These are phyloP conservation scores for Agriotes lineatus DNA, from an alignment of 2,888 invertebrate genomes.

Conservation along the genomic window DNA sequence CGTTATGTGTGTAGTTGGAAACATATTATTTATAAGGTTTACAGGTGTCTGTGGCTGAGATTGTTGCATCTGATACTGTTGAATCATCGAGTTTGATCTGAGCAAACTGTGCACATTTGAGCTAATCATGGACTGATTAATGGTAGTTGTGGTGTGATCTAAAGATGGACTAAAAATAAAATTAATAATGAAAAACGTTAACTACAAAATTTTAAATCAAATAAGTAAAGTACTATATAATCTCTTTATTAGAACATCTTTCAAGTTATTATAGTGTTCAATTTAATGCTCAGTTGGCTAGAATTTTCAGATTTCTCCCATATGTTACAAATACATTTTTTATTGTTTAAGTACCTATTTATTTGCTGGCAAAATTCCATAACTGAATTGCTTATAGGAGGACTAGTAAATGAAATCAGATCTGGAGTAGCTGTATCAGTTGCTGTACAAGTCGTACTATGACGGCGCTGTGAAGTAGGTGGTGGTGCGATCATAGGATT, in stretches of 20 bases:
- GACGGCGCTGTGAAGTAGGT: constrained; percentile 49
- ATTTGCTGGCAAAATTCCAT: constrained; percentile 47
- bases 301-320: no score
- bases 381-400: constrained; percentile 54
- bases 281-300: no score
- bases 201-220: not conserved
- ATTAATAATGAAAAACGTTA: not conserved
- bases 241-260: no score
- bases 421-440: constrained; percentile 69
- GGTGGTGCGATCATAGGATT: constrained; percentile 68
- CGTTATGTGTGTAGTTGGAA: constrained; percentile 13
- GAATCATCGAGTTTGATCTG: constrained; percentile 3
- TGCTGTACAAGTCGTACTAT: constrained; percentile 52
- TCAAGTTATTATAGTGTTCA: no score
- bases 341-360: no score
- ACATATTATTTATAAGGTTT: constrained; percentile 29
- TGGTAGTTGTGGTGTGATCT: constrained; percentile 1
- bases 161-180: constrained; percentile 1
- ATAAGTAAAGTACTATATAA: no score
- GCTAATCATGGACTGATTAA: constrained; percentile 3
- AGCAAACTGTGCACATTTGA: constrained; percentile 12
- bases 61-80: constrained; percentile 19
- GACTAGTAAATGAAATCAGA: constrained; percentile 80
- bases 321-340: no score
- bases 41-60: constrained; percentile 22